Evolutionary conservation across 1,140 invertebrate species (phyloP), one percentile per base, ranked within the genome.

Genomic region (Caerostris darwini): DNA sequence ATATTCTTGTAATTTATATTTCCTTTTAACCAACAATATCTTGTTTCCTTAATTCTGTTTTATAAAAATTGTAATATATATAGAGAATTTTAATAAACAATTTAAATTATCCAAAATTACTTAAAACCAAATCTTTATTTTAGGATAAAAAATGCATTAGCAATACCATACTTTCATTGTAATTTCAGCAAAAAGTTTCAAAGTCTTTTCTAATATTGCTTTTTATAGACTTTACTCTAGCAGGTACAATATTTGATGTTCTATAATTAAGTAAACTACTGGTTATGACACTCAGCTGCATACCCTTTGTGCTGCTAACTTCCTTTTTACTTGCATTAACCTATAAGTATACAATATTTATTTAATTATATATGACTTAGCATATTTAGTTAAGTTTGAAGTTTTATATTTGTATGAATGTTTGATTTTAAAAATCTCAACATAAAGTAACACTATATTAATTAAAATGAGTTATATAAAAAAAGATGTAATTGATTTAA

Each of bases 281-380:
- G 1, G 99, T 99, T 93, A 97, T 95, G 2, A 98, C 97, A 87
- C 97, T 97, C 88, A 96, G 96, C 96, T 97, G 97, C 99, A 99
- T 99, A n/a, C 98, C 99, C 71, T 96, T 96, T 5, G 98, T 98
- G 94, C 99, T 99, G 50, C 98, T 97, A 34, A 97, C 97, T 95
- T 98, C 98, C 96, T 99, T 99, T 93, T 97, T 97, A 8, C 96
- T 96, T 95, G 99, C 98, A 96, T 97, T 98, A 6, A 98, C 97
- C 97, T 97, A 82, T 34, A 95, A 93, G 59, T 90, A 81, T 58
- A 17, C 19, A 12, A 54, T 5, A 50, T 5, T 5, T 34, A 81
- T 34, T 50, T 81, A 50, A 64, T 8, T 10, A 64, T 64, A 17
- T 12, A 12, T 61, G 10, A 10, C 12, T 61, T 61, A 14, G 10